Base-by-base conservation (phyloP, 2,797 vertebrate genomes). In the Cephalopachus bancanus region DNA sequence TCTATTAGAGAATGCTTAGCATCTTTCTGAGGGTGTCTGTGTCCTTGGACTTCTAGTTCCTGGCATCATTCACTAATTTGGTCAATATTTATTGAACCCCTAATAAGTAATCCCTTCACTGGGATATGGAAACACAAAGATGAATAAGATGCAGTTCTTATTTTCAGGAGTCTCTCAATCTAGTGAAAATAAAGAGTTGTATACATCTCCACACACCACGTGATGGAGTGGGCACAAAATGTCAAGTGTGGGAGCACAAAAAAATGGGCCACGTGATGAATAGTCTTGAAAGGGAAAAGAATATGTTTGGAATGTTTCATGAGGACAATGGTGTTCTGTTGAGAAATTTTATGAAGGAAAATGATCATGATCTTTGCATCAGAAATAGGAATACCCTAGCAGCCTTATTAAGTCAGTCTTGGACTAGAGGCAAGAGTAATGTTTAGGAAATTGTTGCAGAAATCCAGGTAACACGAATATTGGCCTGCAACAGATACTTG, bases 141-240 rank as follows among this genome's bases (percentile, higher is more conserved):
- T 59, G 26, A 62, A 59, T 64, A 49, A 60, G 28, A 26, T 19
- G 5, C 7, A 49, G 11, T 19, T 71, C 30, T 49, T 83, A 71
- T 11, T 51, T 59, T 89, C 51, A 8, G 49, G 65, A 62, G 69
- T 12, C 24, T 90, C 65, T 64, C 64, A 84, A 67, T 49, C 10
- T 85, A 0, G 10, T 30, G 26, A 89, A 78, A 74, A 22, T 33
- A 12, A 59, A 49, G 51, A 85, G 15, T 8, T 53, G 0, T 1
- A 1, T 74, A 4, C n/a, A 22, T 62, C 12, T 87, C 26, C n/a
- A 28, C 2, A n/a, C 0, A 16, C 2, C 30, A 24, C 0, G 1
- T 28, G n/a, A 53, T 1, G 7, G 90, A 57, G 7, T 28, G 24
- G 10, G 9, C 33, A 51, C 33, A 67, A 7, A 59, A 69, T 30